phyloP scores from a whole-genome alignment of 2,797 vertebrate species.

The Sitta carolinensis region DNA sequence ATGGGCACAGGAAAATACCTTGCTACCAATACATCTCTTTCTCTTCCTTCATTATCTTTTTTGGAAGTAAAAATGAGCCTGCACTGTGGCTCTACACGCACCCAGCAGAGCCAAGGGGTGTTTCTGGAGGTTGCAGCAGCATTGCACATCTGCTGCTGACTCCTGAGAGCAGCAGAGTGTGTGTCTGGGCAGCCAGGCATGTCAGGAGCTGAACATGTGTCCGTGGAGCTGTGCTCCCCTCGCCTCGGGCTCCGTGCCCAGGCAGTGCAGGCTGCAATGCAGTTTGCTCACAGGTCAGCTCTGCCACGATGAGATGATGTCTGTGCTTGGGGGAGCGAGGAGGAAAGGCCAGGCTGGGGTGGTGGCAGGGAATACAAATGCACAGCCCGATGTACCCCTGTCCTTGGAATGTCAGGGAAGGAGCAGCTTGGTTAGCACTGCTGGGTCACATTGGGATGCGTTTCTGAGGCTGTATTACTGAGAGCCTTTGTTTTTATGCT shows the following conservation, averaged over 20 bases:
- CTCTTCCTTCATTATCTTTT: not conserved
- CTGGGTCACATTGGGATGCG: not conserved
- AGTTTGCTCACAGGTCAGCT: not conserved
- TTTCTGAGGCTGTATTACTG: not conserved
- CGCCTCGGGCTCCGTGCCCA: not conserved
- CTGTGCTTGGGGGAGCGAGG: not conserved
- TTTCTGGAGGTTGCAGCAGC: not conserved
- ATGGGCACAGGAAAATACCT: not conserved
- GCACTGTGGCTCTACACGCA: not conserved
- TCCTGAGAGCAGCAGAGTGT: not conserved
- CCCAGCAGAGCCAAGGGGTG: not conserved
- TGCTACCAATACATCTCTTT: not conserved
- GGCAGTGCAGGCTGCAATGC: not conserved
- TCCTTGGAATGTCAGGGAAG: not conserved
- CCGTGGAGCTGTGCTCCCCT: not conserved
- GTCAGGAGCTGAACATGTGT: not conserved
- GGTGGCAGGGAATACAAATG: slow-evolving; percentile 26
- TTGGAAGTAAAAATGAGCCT: not conserved
- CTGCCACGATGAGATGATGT: slow-evolving; percentile 1
- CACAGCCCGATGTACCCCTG: not conserved
- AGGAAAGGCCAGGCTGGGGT: not conserved
- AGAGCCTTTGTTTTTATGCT: not conserved
- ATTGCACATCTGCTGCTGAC: not conserved
- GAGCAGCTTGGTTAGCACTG: not conserved
- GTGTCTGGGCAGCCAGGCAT: not conserved